A percentile compares a stretch with the other conserved stretches of the same genome.
These are phyloP conservation scores for Lasioglossum calceatum DNA, from an alignment of 2,888 invertebrate species.

Conservation along the genomic window DNA sequence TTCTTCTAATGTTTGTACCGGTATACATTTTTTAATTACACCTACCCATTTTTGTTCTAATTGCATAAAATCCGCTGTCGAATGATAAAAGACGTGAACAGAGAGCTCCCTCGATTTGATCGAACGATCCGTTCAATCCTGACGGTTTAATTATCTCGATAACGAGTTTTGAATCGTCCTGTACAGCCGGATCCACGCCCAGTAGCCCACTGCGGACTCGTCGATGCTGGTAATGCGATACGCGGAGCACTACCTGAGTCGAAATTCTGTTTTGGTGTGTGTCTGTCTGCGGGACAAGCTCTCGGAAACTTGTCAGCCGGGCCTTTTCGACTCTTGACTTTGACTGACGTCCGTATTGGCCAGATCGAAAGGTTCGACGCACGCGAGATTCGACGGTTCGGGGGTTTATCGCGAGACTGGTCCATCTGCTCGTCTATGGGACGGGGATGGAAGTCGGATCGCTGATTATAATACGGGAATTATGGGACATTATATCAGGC, in stretches of 20 bases:
- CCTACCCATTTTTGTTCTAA: no score
- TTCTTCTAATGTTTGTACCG: no score
- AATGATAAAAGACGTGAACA: no score
- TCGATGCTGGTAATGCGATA: conserved; percentile 68
- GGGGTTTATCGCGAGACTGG: conserved; percentile 44
- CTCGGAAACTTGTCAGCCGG: conserved; percentile 48
- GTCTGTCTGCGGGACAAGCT: conserved; percentile 46
- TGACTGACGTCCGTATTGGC: conserved; percentile 70
- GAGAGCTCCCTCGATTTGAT: no score
- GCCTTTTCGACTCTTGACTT: conserved; percentile 74
- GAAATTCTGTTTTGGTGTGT: conserved; percentile 24
- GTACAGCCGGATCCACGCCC: conserved; percentile 37
- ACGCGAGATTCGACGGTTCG: conserved; percentile 52
- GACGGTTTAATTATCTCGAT: background rate
- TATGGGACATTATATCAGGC: background rate
- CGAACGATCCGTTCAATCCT: no score
- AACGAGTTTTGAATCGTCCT: conserved; percentile 18
- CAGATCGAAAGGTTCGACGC: conserved; percentile 62
- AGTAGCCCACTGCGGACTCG: conserved; percentile 12
- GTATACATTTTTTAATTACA: no score
- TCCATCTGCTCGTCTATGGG: conserved; percentile 49
- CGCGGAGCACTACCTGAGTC: conserved; percentile 60
- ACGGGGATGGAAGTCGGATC: conserved; percentile 26
- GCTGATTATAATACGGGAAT: conserved; percentile 43
- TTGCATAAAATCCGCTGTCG: no score